Base-by-base conservation (phyloP, 2,797 vertebrate genomes). In the Adelosebastes latens region DNA sequence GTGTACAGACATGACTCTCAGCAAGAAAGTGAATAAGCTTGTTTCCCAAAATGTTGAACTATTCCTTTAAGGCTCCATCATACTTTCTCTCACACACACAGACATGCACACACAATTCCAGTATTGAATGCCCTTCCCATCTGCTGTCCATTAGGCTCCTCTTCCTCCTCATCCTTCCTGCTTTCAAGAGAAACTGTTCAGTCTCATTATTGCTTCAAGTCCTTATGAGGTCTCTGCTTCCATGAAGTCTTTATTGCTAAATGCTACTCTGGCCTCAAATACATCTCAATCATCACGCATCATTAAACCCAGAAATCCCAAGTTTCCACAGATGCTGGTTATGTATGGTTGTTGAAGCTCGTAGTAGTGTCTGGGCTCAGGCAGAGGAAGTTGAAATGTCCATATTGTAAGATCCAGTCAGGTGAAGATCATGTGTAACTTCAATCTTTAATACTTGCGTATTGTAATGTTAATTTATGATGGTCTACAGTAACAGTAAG, bases 131-230 rank as follows among this genome's bases (percentile, higher is more conserved):
- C 10, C 6, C 31, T 46, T 34, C 25, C 39, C 81, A 87, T 88
- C 85, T 90, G 83, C 53, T 73, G 65, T 78, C 77, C 68, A 89
- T 89, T 82, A 76, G 70, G 22, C 59, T 87, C 61, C 46, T 83
- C 77, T 68, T 81, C 68, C 22, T 81, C 80, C 46, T 49, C 46
- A 75, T 80, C 70, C 74, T 80, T 75, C 49, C 59, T 76, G 34
- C 69, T 67, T 73, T 81, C 31, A 78, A 64, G 79, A 75, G 65
- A 24, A 72, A 42, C 76, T 69, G 66, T 53, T 86, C 75, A 75
- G 62, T 80, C 36, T 83, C 75, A 75, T 88, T 88, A 89, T 84
- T 89, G 88, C 85, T 84, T 61, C 55, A 53, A 65, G 62, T 89
- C 72, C 22, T 62, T 70, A 69, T 20, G 75, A 88, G 71, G 81